Evolutionary conservation across 2,113 vertebrate genomes (phyloP).

Genomic region (Tautogolabrus adspersus): DNA sequence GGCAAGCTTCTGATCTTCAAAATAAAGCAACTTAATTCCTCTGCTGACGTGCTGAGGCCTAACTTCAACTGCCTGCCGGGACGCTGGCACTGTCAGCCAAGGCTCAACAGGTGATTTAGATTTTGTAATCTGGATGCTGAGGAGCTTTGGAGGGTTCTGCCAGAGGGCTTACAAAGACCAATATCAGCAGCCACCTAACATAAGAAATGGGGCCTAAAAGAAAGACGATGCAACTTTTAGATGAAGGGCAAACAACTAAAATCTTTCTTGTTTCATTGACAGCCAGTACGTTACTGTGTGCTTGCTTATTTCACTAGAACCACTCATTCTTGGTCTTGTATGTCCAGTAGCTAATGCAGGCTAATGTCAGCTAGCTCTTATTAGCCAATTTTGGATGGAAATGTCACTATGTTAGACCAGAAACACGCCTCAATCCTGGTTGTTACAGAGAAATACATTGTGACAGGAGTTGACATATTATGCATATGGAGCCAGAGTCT

Average conservation of each 20-base stretch:
- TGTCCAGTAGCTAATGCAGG: too few species aligned
- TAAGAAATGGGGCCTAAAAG: background rate
- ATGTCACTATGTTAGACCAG: too few species aligned
- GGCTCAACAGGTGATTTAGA: slow-evolving; percentile 41
- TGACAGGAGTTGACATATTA: too few species aligned
- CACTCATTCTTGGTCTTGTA: too few species aligned
- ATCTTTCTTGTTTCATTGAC: background rate
- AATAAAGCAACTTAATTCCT: slow-evolving; percentile 56
- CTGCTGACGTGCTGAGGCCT: slow-evolving; percentile 23
- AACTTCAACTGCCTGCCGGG: slow-evolving; percentile 17
- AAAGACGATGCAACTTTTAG: background rate
- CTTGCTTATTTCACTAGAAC: too few species aligned
- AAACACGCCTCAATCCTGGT: too few species aligned
- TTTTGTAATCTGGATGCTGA: slow-evolving; percentile 34
- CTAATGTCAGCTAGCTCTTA: too few species aligned
- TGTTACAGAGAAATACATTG: too few species aligned
- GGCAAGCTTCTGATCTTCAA: slow-evolving; percentile 40
- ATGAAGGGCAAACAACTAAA: background rate
- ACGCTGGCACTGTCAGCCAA: background rate
- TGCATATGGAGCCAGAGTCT: too few species aligned
- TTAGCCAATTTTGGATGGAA: too few species aligned
- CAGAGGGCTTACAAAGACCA: background rate
- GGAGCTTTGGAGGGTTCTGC: slow-evolving; percentile 25
- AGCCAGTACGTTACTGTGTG: too few species aligned
- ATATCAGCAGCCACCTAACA: slow-evolving; percentile 8